Evolutionary conservation across 2,113 vertebrate genomes (phyloP).

Genomic region (Ellobius talpinus): DNA sequence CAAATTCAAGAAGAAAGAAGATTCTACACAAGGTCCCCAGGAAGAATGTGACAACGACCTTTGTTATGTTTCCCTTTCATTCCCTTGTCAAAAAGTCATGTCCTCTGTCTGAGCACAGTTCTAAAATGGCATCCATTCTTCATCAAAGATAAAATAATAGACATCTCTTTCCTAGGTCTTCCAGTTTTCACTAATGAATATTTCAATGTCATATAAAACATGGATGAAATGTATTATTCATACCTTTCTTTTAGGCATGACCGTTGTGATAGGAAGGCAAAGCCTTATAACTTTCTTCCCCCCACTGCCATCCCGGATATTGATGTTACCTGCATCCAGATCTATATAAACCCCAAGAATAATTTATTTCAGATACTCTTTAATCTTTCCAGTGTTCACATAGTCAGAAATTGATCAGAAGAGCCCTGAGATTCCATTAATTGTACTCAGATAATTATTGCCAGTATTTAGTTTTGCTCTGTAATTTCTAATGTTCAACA

Average conservation of each 20-base stretch:
- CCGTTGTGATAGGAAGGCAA: neutral
- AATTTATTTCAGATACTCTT: slow-evolving; percentile 1
- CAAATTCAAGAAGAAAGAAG: neutral
- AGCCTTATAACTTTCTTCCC: rapidly evolving
- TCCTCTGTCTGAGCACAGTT: neutral
- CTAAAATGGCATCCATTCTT: neutral
- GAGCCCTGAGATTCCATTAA: neutral
- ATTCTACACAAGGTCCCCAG: neutral
- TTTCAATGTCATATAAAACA: neutral
- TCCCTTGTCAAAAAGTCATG: neutral
- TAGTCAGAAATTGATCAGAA: slow-evolving; percentile 16
- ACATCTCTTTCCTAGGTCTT: neutral
- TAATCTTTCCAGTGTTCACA: slow-evolving; percentile 4
- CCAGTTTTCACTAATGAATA: neutral
- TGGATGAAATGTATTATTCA: neutral
- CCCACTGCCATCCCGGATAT: neutral
- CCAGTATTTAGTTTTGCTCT: neutral
- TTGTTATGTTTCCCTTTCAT: neutral
- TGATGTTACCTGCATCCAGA: neutral
- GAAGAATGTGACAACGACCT: neutral
- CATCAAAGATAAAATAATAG: neutral
- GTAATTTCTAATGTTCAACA: slow-evolving; percentile 12
- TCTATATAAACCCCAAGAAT: neutral
- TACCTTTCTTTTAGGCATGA: neutral
- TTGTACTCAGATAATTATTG: slow-evolving; percentile 15